These are phyloP conservation scores for Pterocles gutturalis DNA, from an alignment of 2,113 vertebrate genomes.

Conservation along the genomic window DNA sequence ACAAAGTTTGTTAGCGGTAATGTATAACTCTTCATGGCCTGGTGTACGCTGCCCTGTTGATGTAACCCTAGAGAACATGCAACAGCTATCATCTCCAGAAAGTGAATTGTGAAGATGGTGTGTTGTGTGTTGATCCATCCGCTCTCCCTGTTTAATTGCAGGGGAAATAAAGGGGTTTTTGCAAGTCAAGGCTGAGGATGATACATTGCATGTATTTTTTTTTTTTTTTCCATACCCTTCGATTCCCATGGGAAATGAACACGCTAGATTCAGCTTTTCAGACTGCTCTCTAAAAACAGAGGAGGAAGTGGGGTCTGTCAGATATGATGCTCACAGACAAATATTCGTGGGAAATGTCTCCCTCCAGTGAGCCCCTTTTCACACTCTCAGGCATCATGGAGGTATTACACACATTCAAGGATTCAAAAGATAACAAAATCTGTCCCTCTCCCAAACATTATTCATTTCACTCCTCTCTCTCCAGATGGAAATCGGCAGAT, in stretches of 20 bases:
- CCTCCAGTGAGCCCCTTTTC: background rate
- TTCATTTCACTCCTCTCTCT: background rate
- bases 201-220: background rate
- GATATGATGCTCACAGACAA: background rate
- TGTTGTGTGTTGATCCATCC: background rate
- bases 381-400: background rate
- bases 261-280: background rate
- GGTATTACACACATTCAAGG: background rate
- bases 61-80: fast-evolving
- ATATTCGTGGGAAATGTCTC: background rate
- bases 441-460: background rate
- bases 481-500: background rate
- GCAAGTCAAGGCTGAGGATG: background rate
- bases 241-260: background rate
- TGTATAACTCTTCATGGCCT: fast-evolving
- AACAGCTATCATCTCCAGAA: background rate
- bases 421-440: background rate
- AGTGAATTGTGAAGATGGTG: fast-evolving
- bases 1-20: background rate
- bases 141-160: background rate
- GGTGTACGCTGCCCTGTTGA: background rate
- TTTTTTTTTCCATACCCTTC: background rate
- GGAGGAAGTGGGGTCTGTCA: background rate
- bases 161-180: background rate
- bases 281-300: background rate